Base-by-base conservation (phyloP, 2,888 invertebrate genomes). In the Polydrusus pterygomalis region DNA sequence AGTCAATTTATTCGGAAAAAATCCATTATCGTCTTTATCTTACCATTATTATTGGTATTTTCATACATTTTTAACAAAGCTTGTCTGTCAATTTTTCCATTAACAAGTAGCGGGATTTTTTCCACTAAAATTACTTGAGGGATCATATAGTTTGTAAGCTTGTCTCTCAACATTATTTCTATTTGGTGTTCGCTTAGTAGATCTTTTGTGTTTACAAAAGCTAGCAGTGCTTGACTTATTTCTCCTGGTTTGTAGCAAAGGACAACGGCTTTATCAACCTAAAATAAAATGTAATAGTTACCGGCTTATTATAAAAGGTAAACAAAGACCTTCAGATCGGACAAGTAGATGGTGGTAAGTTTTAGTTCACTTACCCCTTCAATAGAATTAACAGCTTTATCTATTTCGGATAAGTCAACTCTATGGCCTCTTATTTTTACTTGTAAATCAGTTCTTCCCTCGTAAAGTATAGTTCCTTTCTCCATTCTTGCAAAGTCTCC, bases 71-170 rank as follows among this genome's bases (percentile, higher is more conserved):
- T 93, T 67, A 96, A 87, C 40, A 97, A 86, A 0, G 91, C 88
- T 84, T 96, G 96, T 43, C 96, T 89, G 86, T 97, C 96, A 8
- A 93, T 93, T 88, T 97, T 97, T 0, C 96, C 97, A 84, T 96
- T 97, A 0, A 95, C 94, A 40, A 96, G 88, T 30, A 95, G 87
- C 0, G 96, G 96, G 69, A 97, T 90, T n/a, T 86, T 90, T 18
- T 95, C 93, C 11, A 96, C 87, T 0, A 93, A 88, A 18, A 95
- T 90, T 0, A 92, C 92, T 89, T 94, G 94, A 0, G 96, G 96
- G 17, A 94, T 89, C 94, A 96, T 95, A 83, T 96, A 96, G 7
- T 91, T 88, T 0, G 94, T 92, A 6, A 96, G 88, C 70, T 90
- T 90, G 65, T 90, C 90, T 83, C 91, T 91, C 64, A 96, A 87